Percentiles rank a stretch among this genome's conserved stretches.
These are phyloP conservation scores for Parambassis ranga DNA, from an alignment of 2,797 vertebrate species.

Conservation along the genomic window DNA sequence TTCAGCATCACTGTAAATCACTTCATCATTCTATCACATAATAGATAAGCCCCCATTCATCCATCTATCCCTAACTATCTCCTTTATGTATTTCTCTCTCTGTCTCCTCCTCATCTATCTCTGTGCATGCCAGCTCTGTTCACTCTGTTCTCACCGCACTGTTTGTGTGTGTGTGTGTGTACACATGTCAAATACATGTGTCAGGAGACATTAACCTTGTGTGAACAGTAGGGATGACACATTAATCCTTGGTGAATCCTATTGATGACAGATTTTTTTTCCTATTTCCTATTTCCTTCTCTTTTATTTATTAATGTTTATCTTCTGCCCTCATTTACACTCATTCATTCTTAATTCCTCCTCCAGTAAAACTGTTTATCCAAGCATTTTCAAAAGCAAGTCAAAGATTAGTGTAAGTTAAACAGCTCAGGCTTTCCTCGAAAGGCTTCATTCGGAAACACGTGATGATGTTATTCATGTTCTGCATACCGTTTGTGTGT, in stretches of 20 bases:
- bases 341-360: neutral
- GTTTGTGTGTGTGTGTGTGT: constrained; percentile 6
- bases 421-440: neutral
- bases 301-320: neutral
- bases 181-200: constrained; percentile 3
- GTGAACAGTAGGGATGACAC: constrained; percentile 8
- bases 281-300: neutral
- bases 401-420: neutral
- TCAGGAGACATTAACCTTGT: constrained; percentile 31
- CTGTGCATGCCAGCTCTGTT: constrained; percentile 23
- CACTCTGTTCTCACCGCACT: constrained; percentile 14
- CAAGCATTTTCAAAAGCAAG: neutral
- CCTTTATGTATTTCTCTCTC: constrained; percentile 16
- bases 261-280: neutral
- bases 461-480: neutral
- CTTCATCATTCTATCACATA: constrained; percentile 44
- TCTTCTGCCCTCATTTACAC: constrained; percentile 8
- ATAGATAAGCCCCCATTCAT: constrained; percentile 38
- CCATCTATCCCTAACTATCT: constrained; percentile 32
- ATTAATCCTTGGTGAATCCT: constrained; percentile 5
- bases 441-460: neutral
- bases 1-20: constrained; percentile 42
- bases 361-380: neutral
- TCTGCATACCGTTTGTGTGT: neutral
- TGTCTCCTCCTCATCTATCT: constrained; percentile 27